Percentiles rank a stretch among this genome's conserved stretches.
These are phyloP conservation scores for Scatophagus argus DNA, from an alignment of 2,113 vertebrate species.

Conservation along the genomic window DNA sequence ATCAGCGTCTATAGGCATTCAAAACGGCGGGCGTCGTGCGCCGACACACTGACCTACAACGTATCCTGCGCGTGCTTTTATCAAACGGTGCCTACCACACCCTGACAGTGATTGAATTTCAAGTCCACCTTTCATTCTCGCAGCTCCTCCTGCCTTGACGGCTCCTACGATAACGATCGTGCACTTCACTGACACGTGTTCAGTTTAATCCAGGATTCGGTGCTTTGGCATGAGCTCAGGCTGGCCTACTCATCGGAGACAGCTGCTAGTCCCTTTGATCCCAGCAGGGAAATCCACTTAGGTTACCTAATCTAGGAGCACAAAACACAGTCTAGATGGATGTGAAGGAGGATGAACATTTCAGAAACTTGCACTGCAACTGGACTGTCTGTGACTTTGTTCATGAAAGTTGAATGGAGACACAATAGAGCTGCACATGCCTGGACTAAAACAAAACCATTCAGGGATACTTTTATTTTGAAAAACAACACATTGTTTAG, in stretches of 20 bases:
- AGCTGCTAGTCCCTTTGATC: conserved; percentile 82
- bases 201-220: conserved; percentile 81
- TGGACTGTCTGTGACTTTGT: conserved; percentile 13
- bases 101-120: background rate
- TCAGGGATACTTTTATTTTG: too few relatives aligned
- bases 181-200: conserved; percentile 46
- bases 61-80: conserved; percentile 8
- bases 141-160: background rate
- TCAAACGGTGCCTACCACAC: background rate
- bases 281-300: conserved; percentile 80
- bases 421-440: background rate
- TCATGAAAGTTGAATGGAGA: conserved; percentile 13
- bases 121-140: conserved; percentile 33
- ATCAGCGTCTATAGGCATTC: conserved; percentile 68
- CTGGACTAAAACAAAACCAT: too few relatives aligned
- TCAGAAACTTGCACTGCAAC: conserved; percentile 12
- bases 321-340: conserved; percentile 48
- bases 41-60: conserved; percentile 69
- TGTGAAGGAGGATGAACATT: conserved; percentile 41
- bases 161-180: conserved; percentile 15
- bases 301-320: conserved; percentile 76
- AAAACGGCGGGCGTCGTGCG: background rate
- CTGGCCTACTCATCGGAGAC: conserved; percentile 66
- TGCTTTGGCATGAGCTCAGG: conserved; percentile 75
- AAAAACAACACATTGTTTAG: too few relatives aligned